These are phyloP conservation scores for Ptychoptera albimana DNA, from an alignment of 2,888 invertebrate genomes.

Conservation along the genomic window DNA sequence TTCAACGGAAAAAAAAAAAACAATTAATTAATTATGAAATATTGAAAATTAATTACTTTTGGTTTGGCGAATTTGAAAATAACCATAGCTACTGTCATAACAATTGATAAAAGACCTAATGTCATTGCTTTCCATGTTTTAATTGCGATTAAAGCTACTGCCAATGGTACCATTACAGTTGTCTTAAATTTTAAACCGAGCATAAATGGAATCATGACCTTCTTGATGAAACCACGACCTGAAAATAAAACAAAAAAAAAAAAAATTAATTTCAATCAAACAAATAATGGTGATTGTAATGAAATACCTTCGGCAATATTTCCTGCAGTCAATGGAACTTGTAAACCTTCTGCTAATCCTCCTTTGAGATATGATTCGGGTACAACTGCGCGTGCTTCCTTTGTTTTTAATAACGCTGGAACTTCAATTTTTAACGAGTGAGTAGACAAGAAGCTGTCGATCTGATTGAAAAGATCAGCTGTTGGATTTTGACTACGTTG, in stretches of 20 bases:
- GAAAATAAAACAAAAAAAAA: constrained; percentile 19
- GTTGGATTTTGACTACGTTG: constrained; percentile 32
- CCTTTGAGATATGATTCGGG: constrained; percentile 24
- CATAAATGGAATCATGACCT: constrained; percentile 70
- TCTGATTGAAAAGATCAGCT: constrained; percentile 48
- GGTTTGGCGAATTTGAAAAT: constrained; percentile 79
- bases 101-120: constrained; percentile 66
- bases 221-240: constrained; percentile 73
- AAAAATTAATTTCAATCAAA: not conserved
- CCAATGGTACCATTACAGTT: constrained; percentile 65
- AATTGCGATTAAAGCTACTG: constrained; percentile 65
- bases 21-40: constrained; percentile 1
- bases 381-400: constrained; percentile 25
- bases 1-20: too few relatives aligned
- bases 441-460: constrained; percentile 57
- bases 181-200: constrained; percentile 76
- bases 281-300: not conserved
- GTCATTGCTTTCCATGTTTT: constrained; percentile 85
- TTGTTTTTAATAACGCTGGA: constrained; percentile 39
- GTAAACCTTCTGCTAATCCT: constrained; percentile 45
- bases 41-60: too few relatives aligned
- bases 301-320: constrained; percentile 21
- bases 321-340: constrained; percentile 50
- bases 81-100: constrained; percentile 68
- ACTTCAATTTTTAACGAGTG: constrained; percentile 62